These are phyloP conservation scores for Coptotermes formosanus DNA, from an alignment of 1,140 invertebrate species.

Conservation along the genomic window DNA sequence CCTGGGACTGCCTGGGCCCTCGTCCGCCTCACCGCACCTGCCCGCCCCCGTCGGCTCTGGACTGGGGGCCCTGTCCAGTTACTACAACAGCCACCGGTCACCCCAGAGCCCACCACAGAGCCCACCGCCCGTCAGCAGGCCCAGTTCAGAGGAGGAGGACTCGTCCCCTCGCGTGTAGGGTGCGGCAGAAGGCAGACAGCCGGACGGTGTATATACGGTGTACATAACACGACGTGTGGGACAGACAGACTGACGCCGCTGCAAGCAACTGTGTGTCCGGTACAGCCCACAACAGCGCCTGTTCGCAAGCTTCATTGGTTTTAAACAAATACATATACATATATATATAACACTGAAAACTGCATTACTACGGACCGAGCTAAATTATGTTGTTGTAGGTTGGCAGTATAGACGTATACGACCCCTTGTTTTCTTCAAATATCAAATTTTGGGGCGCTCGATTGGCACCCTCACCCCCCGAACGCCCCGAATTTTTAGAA, in stretches of 20 bases:
- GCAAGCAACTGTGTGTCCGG: not conserved
- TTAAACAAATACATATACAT: not conserved
- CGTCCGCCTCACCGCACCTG: slow-evolving; percentile 27
- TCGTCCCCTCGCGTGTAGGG: slow-evolving; percentile 22
- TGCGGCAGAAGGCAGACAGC: not conserved
- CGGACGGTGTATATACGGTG: not conserved
- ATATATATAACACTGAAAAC: not conserved
- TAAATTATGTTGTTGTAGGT: slow-evolving; percentile 14
- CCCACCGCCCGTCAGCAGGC: slow-evolving; percentile 43
- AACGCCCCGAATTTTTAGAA: not conserved
- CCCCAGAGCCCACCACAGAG: slow-evolving; percentile 44
- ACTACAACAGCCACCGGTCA: slow-evolving; percentile 54
- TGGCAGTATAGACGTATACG: slow-evolving; percentile 15
- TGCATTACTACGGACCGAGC: slow-evolving; percentile 1
- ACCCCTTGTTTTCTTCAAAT: not conserved
- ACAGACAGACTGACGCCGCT: not conserved
- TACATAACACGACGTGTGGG: not conserved
- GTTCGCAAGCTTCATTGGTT: not conserved
- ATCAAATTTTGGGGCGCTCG: not conserved
- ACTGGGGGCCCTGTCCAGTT: slow-evolving; percentile 58
- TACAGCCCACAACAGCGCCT: not conserved
- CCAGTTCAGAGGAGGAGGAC: slow-evolving; percentile 38
- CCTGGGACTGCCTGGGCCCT: slow-evolving; percentile 55
- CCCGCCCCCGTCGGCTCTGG: slow-evolving; percentile 49
- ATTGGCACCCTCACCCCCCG: not conserved